A percentile compares a stretch with the other conserved stretches of the same genome.
Evolutionary conservation across 2,888 invertebrate genomes (phyloP).

Genomic region (Scrobipalpa costella): DNA sequence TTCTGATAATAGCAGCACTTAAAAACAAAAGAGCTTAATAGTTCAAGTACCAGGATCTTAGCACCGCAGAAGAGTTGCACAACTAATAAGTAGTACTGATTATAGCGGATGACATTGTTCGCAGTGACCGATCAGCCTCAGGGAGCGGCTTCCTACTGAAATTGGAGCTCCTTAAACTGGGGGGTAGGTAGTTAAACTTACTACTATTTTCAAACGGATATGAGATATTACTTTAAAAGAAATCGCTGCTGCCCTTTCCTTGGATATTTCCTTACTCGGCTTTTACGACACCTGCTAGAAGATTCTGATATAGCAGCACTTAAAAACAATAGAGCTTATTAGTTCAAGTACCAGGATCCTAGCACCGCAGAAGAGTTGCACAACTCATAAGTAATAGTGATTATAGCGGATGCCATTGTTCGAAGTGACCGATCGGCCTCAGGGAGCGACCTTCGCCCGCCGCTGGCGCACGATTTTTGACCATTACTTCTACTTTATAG

Average conservation of each 20-base stretch:
- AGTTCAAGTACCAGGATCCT: constrained; percentile 1
- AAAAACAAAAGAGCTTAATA: too few relatives aligned
- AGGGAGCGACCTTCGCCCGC: constrained; percentile 67
- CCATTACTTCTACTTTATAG: constrained; percentile 50
- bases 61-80: constrained; percentile 57
- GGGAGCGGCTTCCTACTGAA: constrained; percentile 71
- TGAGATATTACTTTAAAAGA: too few relatives aligned
- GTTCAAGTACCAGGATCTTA: constrained; percentile 1
- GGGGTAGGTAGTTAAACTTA: too few relatives aligned
- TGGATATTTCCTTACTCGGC: too few relatives aligned
- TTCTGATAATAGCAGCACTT: too few relatives aligned
- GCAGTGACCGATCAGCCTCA: constrained; percentile 72
- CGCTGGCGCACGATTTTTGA: constrained; percentile 74
- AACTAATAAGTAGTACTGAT: constrained; percentile 74
- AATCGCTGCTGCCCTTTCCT: too few relatives aligned
- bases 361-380: constrained; percentile 55
- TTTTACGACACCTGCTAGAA: too few relatives aligned
- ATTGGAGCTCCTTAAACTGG: too few relatives aligned
- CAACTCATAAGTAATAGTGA: constrained; percentile 74
- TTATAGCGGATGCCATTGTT: constrained; percentile 80
- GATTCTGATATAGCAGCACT: too few relatives aligned
- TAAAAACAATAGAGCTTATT: too few relatives aligned
- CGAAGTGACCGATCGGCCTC: constrained; percentile 72
- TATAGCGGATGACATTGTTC: constrained; percentile 79
- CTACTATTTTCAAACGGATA: too few relatives aligned